Conservation (phyloP, 2,113 vertebrate species). For the Ciconia stormi region DNA sequence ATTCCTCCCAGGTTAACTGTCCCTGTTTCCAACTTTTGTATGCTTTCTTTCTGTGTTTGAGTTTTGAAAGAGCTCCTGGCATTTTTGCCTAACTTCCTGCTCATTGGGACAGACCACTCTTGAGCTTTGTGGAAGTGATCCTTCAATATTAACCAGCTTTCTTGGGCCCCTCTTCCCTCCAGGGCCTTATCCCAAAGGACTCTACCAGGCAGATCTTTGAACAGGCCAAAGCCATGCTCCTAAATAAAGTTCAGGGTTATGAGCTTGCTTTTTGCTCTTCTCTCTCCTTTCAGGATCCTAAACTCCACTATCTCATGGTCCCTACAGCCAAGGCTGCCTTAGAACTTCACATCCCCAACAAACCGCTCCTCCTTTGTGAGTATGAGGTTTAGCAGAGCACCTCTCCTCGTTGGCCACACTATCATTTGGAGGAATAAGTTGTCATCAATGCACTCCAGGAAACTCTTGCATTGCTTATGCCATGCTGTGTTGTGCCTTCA, state of each 20-base stretch:
- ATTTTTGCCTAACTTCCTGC: neutral
- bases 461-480: neutral
- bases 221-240: neutral
- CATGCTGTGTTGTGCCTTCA: neutral
- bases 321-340: neutral
- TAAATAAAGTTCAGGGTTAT: neutral
- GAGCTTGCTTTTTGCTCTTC: neutral
- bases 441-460: neutral
- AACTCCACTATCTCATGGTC: neutral
- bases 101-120: neutral
- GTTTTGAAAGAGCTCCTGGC: neutral
- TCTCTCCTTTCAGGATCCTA: neutral
- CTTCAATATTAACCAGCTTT: neutral
- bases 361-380: neutral
- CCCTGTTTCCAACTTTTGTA: neutral
- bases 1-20: neutral
- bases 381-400: neutral
- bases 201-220: neutral
- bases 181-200: neutral
- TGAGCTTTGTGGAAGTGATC: neutral
- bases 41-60: neutral
- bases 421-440: neutral
- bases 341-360: neutral
- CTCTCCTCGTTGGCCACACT: neutral
- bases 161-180: neutral